Percentiles rank a stretch among this genome's conserved stretches.
Conservation (phyloP, 2,113 vertebrate species). For the Morphnarchus princeps region DNA sequence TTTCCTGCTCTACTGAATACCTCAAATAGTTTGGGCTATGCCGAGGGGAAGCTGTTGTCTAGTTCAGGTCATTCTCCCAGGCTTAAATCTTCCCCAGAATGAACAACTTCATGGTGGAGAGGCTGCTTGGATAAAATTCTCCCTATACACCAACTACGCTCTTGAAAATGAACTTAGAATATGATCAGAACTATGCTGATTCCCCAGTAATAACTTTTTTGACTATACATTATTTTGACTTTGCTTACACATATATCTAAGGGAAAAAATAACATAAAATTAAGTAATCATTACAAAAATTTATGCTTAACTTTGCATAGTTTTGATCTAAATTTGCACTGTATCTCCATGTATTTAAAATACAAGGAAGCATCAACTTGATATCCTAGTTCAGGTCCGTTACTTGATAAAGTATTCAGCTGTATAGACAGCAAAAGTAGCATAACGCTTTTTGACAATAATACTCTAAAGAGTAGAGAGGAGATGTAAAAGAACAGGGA, state of each 20-base stretch:
- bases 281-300: not conserved
- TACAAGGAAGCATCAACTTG: not conserved
- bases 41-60: not conserved
- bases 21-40: not conserved
- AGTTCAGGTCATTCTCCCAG: not conserved
- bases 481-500: not conserved
- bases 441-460: not conserved
- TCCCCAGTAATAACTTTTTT: not conserved
- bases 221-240: not conserved
- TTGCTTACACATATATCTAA: not conserved
- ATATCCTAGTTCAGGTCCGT: not conserved
- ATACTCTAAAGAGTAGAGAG: not conserved
- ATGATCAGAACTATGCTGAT: not conserved
- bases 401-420: not conserved
- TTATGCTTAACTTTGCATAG: not conserved
- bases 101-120: not conserved
- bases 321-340: not conserved
- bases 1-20: not conserved
- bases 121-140: not conserved
- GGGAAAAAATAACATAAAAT: not conserved
- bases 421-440: not conserved
- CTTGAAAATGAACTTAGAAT: not conserved
- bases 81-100: not conserved
- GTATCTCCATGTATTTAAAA: not conserved
- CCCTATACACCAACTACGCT: not conserved